phyloP scores from a whole-genome alignment of 1,140 invertebrate species.

The Anadara kagoshimensis region DNA sequence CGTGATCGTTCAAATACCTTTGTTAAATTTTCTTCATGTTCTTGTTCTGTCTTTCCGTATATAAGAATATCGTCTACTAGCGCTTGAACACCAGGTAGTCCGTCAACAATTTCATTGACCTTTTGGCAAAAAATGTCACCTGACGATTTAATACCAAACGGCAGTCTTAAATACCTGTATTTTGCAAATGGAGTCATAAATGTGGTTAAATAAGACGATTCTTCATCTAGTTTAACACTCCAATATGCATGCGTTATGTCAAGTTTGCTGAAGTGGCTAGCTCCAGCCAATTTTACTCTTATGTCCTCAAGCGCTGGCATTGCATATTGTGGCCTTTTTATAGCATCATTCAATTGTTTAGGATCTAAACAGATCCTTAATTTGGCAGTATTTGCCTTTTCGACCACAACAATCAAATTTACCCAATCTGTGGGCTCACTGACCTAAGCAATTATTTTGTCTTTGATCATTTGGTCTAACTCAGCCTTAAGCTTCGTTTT shows the following conservation, averaged over 20 bases:
- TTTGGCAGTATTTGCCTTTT: conserved; percentile 52
- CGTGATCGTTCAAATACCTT: conserved; percentile 20
- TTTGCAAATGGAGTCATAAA: conserved; percentile 67
- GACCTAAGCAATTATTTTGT: conserved; percentile 33
- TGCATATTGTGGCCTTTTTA: conserved; percentile 62
- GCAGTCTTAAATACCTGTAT: conserved; percentile 64
- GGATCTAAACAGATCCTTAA: conserved; percentile 77
- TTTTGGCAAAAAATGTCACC: conserved; percentile 58
- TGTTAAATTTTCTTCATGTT: conserved; percentile 44
- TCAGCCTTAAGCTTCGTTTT: conserved; percentile 42
- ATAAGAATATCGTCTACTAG: conserved; percentile 69
- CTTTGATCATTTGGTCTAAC: conserved; percentile 26
- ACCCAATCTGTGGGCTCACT: conserved; percentile 47
- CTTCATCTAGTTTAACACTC: conserved; percentile 68
- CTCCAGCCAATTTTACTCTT: conserved; percentile 25
- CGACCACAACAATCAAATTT: conserved; percentile 30
- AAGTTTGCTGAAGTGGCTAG: conserved; percentile 39
- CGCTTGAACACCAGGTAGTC: conserved; percentile 61
- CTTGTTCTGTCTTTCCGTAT: conserved; percentile 39
- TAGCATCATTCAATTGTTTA: conserved; percentile 73
- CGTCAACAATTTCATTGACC: conserved; percentile 62
- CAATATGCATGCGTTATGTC: conserved; percentile 62
- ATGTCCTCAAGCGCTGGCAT: conserved; percentile 42
- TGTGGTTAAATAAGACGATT: conserved; percentile 52
- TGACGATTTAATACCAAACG: conserved; percentile 57